phyloP scores from a whole-genome alignment of 1,140 invertebrate species.

The Drosophila mayri region DNA sequence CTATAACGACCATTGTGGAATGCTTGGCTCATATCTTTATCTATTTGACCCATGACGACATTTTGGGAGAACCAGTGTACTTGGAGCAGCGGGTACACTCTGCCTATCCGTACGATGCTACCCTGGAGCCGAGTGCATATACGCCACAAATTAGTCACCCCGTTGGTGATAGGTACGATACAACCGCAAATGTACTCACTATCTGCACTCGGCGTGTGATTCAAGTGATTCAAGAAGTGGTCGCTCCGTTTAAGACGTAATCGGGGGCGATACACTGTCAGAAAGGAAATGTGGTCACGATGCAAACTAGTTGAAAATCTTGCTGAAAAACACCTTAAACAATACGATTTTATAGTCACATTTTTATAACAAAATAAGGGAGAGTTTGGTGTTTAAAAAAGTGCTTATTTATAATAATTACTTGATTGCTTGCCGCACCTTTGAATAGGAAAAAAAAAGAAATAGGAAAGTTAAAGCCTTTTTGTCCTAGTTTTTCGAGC shows the following conservation, averaged over 20 bases:
- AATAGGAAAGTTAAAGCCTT: neutral
- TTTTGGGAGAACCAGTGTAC: neutral
- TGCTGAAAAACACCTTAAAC: neutral
- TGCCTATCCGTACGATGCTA: slow-evolving; percentile 5
- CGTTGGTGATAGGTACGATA: neutral
- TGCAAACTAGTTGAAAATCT: neutral
- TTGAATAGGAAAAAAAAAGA: neutral
- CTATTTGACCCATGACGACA: slow-evolving; percentile 28
- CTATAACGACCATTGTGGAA: neutral
- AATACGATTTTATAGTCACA: neutral
- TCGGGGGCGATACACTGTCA: neutral
- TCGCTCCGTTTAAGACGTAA: slow-evolving; percentile 13
- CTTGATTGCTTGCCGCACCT: neutral
- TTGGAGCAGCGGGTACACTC: neutral
- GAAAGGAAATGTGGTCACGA: neutral
- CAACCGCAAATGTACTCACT: slow-evolving; percentile 7
- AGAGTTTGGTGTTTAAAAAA: neutral
- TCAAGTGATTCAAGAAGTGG: slow-evolving; percentile 32
- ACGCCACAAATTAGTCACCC: slow-evolving; percentile 29
- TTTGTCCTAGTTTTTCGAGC: neutral
- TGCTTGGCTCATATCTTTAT: neutral
- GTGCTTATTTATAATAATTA: neutral
- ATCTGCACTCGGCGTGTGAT: slow-evolving; percentile 16
- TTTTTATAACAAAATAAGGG: neutral
- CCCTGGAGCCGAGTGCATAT: slow-evolving; percentile 11